phyloP scores from a whole-genome alignment of 2,113 vertebrate genomes.

The Oryzias javanicus region DNA sequence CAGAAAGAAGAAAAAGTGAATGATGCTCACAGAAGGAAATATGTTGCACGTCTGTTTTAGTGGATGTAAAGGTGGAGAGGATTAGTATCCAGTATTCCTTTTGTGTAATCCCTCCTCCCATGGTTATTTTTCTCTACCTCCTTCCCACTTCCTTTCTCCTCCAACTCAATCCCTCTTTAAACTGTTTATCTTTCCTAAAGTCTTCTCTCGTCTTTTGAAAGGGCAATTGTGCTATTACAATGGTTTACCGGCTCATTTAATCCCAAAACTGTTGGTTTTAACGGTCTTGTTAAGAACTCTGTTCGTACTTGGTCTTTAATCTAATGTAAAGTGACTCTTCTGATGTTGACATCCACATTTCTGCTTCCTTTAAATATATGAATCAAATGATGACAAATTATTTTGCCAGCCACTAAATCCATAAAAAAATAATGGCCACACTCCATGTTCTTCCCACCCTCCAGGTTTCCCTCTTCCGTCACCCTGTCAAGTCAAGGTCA shows the following conservation, averaged over 20 bases:
- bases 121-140: slow-evolving; percentile 11
- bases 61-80: slow-evolving; percentile 45
- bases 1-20: slow-evolving; percentile 19
- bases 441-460: slow-evolving; percentile 26
- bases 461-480: slow-evolving; percentile 42
- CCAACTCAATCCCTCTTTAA: slow-evolving; percentile 25
- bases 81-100: slow-evolving; percentile 73
- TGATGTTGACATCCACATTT: slow-evolving; percentile 22
- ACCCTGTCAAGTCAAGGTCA: slow-evolving; percentile 76
- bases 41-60: slow-evolving; percentile 24
- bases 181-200: slow-evolving; percentile 30
- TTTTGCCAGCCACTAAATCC: slow-evolving; percentile 18
- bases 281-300: slow-evolving; percentile 48
- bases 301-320: slow-evolving; percentile 56
- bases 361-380: slow-evolving; percentile 18
- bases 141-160: not conserved
- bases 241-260: slow-evolving; percentile 68
- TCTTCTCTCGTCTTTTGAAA: slow-evolving; percentile 41
- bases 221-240: slow-evolving; percentile 38
- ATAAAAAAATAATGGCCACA: slow-evolving; percentile 37
- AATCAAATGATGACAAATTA: slow-evolving; percentile 31
- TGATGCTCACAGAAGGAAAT: slow-evolving; percentile 35
- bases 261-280: slow-evolving; percentile 62
- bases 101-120: slow-evolving; percentile 54
- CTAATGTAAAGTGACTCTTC: slow-evolving; percentile 41